A percentile compares a stretch with the other conserved stretches of the same genome.
phyloP scores from a whole-genome alignment of 2,113 vertebrate genomes.

The Rhagologus leucostigma region DNA sequence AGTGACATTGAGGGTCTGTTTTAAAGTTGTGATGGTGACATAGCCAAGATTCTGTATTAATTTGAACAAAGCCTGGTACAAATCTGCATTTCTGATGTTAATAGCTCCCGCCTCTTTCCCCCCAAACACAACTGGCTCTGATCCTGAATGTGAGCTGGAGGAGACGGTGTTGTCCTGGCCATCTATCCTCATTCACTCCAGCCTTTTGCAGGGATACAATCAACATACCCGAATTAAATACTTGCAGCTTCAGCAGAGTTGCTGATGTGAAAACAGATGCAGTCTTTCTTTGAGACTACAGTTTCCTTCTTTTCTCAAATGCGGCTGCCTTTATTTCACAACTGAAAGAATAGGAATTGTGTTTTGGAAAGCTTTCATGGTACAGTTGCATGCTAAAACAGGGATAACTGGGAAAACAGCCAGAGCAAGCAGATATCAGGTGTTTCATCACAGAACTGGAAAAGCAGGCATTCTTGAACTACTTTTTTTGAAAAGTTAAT shows the following conservation, averaged over 20 bases:
- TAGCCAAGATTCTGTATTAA: neutral
- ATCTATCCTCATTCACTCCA: neutral
- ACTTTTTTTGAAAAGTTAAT: neutral
- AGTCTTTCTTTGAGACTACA: neutral
- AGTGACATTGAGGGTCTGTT: neutral
- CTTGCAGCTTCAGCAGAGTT: neutral
- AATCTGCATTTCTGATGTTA: neutral
- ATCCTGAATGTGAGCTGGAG: neutral
- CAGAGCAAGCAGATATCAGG: neutral
- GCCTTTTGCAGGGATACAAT: neutral
- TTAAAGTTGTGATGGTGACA: neutral
- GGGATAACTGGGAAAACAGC: constrained; percentile 25
- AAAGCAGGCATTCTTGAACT: neutral
- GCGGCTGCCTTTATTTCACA: neutral
- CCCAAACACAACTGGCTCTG: neutral
- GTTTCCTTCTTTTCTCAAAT: neutral
- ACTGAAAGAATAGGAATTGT: neutral
- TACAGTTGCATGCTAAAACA: neutral
- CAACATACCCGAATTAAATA: neutral
- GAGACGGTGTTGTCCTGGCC: neutral
- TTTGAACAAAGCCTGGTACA: neutral
- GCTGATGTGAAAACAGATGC: neutral
- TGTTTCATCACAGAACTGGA: neutral
- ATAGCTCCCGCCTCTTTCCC: neutral
- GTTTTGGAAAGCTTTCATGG: neutral